Evolutionary conservation across 2,888 invertebrate genomes (phyloP).

Genomic region (Disparrhopalites patrizii): DNA sequence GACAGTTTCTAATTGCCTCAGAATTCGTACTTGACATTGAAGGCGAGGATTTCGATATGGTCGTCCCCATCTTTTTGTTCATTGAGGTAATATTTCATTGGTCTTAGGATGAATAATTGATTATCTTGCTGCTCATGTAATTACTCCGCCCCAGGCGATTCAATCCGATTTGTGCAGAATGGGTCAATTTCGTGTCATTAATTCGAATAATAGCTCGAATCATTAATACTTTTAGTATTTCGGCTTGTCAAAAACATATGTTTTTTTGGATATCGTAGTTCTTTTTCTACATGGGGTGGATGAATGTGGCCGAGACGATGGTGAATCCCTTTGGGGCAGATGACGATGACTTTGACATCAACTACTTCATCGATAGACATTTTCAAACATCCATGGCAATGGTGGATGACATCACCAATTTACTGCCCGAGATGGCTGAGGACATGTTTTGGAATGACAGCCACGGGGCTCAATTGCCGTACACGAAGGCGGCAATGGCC

Average conservation of each 20-base stretch:
- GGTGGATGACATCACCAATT: slow-evolving; percentile 11
- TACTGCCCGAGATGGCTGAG: slow-evolving; percentile 9
- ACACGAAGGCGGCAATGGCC: not conserved
- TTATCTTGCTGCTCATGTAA: not conserved
- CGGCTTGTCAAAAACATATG: too few species aligned
- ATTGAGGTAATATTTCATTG: slow-evolving; percentile 5
- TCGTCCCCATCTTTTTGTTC: slow-evolving; percentile 17
- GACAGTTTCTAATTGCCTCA: slow-evolving; percentile 13
- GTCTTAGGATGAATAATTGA: not conserved
- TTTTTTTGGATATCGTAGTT: slow-evolving; percentile 3
- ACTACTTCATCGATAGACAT: slow-evolving; percentile 17
- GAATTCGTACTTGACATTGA: not conserved
- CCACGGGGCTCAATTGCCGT: slow-evolving; percentile 4
- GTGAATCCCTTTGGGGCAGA: slow-evolving; percentile 20
- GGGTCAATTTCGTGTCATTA: too few species aligned
- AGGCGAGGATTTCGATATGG: slow-evolving; percentile 1
- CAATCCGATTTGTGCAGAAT: too few species aligned
- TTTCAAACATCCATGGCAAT: slow-evolving; percentile 6
- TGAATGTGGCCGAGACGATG: slow-evolving; percentile 21
- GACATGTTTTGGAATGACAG: slow-evolving; percentile 15
- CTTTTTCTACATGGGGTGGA: slow-evolving; percentile 25
- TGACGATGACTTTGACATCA: slow-evolving; percentile 24
- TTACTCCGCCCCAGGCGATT: too few species aligned
- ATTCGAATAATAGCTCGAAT: too few species aligned
- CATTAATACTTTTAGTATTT: too few species aligned